A percentile compares a stretch with the other conserved stretches of the same genome.
phyloP scores from a whole-genome alignment of 2,797 vertebrate genomes.

The Ataeniobius toweri region DNA sequence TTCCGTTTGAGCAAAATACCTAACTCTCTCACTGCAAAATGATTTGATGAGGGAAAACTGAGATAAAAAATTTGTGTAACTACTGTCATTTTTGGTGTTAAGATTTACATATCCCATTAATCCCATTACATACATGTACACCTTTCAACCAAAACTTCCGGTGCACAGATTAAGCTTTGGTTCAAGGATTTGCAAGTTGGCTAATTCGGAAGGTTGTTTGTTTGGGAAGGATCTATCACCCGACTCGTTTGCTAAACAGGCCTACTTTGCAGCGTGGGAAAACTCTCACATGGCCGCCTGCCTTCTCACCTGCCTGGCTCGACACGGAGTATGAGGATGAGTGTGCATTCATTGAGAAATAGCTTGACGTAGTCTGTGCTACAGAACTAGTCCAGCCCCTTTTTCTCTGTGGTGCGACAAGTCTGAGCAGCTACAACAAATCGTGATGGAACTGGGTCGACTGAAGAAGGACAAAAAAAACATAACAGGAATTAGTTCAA shows the following conservation, averaged over 20 bases:
- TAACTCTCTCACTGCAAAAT: slow-evolving; percentile 43
- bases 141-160: slow-evolving; percentile 21
- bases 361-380: slow-evolving; percentile 37
- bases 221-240: slow-evolving; percentile 43
- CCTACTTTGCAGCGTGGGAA: slow-evolving; percentile 67
- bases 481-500: slow-evolving; percentile 19
- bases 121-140: slow-evolving; percentile 1
- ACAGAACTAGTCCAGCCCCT: slow-evolving; percentile 46
- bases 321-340: slow-evolving; percentile 24
- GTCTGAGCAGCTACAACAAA: slow-evolving; percentile 71
- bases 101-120: background rate
- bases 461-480: slow-evolving; percentile 42
- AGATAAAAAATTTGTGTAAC: slow-evolving; percentile 38
- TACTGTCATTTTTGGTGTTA: background rate
- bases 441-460: slow-evolving; percentile 33
- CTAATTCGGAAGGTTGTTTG: slow-evolving; percentile 34
- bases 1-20: slow-evolving; percentile 37
- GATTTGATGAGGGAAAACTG: slow-evolving; percentile 52
- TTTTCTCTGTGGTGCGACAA: slow-evolving; percentile 62
- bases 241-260: slow-evolving; percentile 64
- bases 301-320: slow-evolving; percentile 26
- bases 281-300: slow-evolving; percentile 60
- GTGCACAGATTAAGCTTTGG: background rate
- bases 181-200: slow-evolving; percentile 31
- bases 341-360: slow-evolving; percentile 64